These are phyloP conservation scores for Pseudolaguvia tuberculata DNA, from an alignment of 2,113 vertebrate genomes.

Conservation along the genomic window DNA sequence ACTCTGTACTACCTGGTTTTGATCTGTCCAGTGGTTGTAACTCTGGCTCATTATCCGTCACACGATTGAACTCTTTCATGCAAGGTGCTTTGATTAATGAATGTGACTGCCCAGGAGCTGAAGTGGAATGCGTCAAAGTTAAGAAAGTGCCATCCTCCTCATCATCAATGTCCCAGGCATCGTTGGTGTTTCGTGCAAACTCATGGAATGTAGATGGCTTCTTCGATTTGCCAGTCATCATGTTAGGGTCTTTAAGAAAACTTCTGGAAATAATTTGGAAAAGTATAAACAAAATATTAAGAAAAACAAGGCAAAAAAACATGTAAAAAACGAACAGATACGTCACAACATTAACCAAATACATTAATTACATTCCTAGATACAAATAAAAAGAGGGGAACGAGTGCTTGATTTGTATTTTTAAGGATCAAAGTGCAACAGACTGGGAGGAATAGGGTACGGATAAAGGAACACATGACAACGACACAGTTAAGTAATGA, in stretches of 20 bases:
- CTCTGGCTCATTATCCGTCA: slow-evolving; percentile 66
- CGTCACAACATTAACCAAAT: neutral
- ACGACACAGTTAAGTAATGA: neutral
- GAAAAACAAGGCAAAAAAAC: neutral
- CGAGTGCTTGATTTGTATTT: neutral
- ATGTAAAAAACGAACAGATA: neutral
- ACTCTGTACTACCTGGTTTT: slow-evolving; percentile 64
- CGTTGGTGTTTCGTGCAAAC: slow-evolving; percentile 90
- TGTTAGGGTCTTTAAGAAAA: slow-evolving; percentile 79
- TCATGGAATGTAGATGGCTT: slow-evolving; percentile 91
- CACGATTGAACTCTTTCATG: slow-evolving; percentile 60
- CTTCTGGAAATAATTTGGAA: slow-evolving; percentile 55
- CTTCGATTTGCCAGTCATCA: slow-evolving; percentile 78
- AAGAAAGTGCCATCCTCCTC: slow-evolving; percentile 78
- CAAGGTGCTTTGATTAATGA: slow-evolving; percentile 65
- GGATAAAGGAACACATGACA: slow-evolving; percentile 10
- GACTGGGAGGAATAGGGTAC: slow-evolving; percentile 3
- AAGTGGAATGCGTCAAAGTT: slow-evolving; percentile 25
- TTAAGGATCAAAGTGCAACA: slow-evolving; percentile 4
- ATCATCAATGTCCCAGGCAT: slow-evolving; percentile 92
- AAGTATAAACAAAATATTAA: neutral
- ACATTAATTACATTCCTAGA: neutral
- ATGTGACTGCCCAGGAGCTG: slow-evolving; percentile 58
- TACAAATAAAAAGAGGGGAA: neutral
- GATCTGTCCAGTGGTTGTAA: slow-evolving; percentile 62